Evolutionary conservation across 2,797 vertebrate genomes (phyloP).

Genomic region (Rhinatrema bivittatum): DNA sequence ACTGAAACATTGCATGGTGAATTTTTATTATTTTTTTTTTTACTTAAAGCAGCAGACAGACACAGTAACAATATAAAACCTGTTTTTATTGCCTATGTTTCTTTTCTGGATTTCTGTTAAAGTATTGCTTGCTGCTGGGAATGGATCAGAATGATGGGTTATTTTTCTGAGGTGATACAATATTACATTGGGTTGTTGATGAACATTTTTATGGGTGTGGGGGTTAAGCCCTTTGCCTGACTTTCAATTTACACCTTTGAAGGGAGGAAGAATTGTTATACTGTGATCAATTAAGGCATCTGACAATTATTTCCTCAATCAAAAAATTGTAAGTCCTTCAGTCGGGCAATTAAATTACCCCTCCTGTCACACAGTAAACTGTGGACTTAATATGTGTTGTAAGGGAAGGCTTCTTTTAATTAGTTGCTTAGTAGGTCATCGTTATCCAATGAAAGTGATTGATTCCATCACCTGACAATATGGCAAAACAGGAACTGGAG

Average conservation of each 20-base stretch:
- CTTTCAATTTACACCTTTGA: slow-evolving; percentile 38
- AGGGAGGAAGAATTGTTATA: too few species aligned
- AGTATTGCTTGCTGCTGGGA: too few species aligned
- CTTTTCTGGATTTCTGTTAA: too few species aligned
- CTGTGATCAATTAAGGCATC: slow-evolving; percentile 33
- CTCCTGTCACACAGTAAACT: slow-evolving; percentile 40
- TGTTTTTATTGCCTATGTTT: too few species aligned
- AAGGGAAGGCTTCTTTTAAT: slow-evolving; percentile 56
- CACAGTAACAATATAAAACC: too few species aligned
- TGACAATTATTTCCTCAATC: slow-evolving; percentile 44
- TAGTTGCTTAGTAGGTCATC: slow-evolving; percentile 43
- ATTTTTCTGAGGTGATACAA: slow-evolving; percentile 10
- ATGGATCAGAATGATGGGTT: slow-evolving; percentile 12
- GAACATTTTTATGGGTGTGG: too few species aligned
- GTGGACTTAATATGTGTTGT: slow-evolving; percentile 49
- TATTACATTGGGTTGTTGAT: slow-evolving; percentile 30
- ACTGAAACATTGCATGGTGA: too few species aligned
- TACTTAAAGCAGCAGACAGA: too few species aligned
- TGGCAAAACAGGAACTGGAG: slow-evolving; percentile 12
- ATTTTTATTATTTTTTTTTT: too few species aligned
- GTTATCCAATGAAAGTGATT: slow-evolving; percentile 48
- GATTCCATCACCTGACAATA: slow-evolving; percentile 34
- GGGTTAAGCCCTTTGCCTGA: slow-evolving; percentile 36
- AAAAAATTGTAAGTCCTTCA: slow-evolving; percentile 41
- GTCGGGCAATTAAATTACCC: slow-evolving; percentile 52